These are phyloP conservation scores for Glossosoma conforme DNA, from an alignment of 1,140 invertebrate genomes.

Conservation along the genomic window DNA sequence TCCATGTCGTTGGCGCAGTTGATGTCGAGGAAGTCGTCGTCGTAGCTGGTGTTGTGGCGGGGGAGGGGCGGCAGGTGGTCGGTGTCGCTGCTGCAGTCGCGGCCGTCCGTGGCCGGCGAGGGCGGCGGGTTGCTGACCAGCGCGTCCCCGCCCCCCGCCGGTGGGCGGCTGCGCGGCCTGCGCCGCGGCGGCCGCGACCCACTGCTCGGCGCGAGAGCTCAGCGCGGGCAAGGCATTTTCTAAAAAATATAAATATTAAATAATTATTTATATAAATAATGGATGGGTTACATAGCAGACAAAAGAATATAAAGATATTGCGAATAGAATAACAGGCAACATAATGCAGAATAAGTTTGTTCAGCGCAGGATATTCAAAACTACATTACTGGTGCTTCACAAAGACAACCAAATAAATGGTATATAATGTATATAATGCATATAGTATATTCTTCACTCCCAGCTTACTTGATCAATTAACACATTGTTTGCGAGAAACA, in stretches of 20 bases:
- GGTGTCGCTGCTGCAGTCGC: slow-evolving; percentile 63
- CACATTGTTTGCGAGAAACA: too few species aligned
- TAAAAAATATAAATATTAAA: slow-evolving; percentile 34
- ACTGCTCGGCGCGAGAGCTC: slow-evolving; percentile 52
- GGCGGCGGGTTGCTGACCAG: slow-evolving; percentile 70
- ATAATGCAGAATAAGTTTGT: too few species aligned
- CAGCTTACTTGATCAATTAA: too few species aligned
- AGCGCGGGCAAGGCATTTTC: slow-evolving; percentile 56
- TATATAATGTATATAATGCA: too few species aligned
- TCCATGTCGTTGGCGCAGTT: slow-evolving; percentile 68
- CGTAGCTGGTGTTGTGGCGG: slow-evolving; percentile 44
- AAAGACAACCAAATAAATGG: too few species aligned
- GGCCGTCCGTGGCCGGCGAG: slow-evolving; percentile 68
- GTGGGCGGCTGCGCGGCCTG: slow-evolving; percentile 44
- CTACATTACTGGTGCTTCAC: too few species aligned
- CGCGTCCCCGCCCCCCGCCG: slow-evolving; percentile 48
- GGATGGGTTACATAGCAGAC: too few species aligned
- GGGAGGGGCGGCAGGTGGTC: slow-evolving; percentile 37
- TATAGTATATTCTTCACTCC: too few species aligned
- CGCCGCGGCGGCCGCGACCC: slow-evolving; percentile 38
- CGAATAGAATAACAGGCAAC: too few species aligned
- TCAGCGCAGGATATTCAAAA: too few species aligned
- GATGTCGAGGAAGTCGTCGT: slow-evolving; percentile 67
- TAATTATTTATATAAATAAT: too few species aligned
- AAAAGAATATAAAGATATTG: too few species aligned